These are phyloP conservation scores for Amphimedon queenslandica DNA, from an alignment of 37 sponge, comb jelly and placozoan genomes.

Conservation along the genomic window DNA sequence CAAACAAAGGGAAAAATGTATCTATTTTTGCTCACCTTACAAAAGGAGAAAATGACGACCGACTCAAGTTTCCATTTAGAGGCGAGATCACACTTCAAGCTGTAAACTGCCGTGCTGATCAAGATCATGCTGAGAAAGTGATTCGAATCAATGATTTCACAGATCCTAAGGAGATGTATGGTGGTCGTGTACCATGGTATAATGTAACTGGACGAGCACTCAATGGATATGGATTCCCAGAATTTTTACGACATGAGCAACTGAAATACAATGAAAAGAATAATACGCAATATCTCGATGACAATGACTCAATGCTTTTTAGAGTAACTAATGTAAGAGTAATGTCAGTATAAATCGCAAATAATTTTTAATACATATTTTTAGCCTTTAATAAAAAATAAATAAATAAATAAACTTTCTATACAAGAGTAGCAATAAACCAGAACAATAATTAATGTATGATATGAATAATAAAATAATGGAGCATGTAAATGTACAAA, in stretches of 20 bases:
- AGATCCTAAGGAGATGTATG: not conserved
- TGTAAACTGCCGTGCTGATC: not conserved
- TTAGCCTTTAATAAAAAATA: too few species aligned
- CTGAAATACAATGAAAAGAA: not conserved
- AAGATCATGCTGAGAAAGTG: not conserved
- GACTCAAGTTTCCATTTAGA: not conserved
- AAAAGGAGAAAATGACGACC: not conserved
- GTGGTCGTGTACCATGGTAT: not conserved
- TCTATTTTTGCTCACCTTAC: not conserved
- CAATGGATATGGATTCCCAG: not conserved
- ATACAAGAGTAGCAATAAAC: too few species aligned
- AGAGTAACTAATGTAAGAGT: not conserved
- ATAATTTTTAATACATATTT: too few species aligned
- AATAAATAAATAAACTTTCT: too few species aligned
- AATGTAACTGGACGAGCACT: not conserved
- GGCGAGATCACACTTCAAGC: not conserved
- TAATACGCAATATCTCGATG: not conserved
- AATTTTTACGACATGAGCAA: not conserved
- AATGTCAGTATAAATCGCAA: not conserved
- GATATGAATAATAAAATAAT: too few species aligned
- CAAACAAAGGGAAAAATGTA: not conserved
- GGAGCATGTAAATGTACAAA: too few species aligned
- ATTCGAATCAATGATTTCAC: not conserved
- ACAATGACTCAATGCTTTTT: not conserved
- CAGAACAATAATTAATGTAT: too few species aligned